Conservation (phyloP, 2,113 vertebrate species). For the Pelusios castaneus region DNA sequence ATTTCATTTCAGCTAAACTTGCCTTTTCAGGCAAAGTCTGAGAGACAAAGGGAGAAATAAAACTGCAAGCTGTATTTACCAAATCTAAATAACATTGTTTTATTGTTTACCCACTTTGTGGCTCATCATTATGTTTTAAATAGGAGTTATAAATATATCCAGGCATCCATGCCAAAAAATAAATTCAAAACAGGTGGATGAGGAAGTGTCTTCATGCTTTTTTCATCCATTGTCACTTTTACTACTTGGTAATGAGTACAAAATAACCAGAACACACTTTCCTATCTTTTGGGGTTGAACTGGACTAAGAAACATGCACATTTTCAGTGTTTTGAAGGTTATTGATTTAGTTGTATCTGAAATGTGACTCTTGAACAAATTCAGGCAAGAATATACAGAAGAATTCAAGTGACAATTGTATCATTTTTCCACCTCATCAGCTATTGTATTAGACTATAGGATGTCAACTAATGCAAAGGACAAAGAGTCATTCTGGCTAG, state of each 20-base stretch:
- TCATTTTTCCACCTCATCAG: background rate
- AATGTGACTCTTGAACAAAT: background rate
- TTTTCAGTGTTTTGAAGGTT: background rate
- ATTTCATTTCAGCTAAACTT: background rate
- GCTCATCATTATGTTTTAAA: background rate
- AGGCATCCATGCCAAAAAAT: background rate
- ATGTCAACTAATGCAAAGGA: background rate
- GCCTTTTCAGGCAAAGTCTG: background rate
- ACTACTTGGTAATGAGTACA: background rate
- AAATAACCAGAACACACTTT: rapidly evolving
- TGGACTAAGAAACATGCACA: background rate
- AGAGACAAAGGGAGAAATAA: background rate
- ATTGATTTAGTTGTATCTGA: background rate
- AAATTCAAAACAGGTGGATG: background rate
- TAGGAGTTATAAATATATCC: background rate
- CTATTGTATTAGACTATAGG: background rate
- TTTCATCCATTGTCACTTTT: background rate
- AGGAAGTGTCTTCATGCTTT: background rate
- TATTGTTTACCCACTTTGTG: background rate
- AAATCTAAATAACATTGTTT: background rate
- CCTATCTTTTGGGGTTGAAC: background rate
- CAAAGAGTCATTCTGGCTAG: background rate
- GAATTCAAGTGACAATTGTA: background rate
- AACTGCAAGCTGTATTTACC: background rate
- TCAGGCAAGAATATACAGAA: background rate